Evolutionary conservation across 2,888 invertebrate species (phyloP).

Genomic region (Pyrrhosoma nymphula): DNA sequence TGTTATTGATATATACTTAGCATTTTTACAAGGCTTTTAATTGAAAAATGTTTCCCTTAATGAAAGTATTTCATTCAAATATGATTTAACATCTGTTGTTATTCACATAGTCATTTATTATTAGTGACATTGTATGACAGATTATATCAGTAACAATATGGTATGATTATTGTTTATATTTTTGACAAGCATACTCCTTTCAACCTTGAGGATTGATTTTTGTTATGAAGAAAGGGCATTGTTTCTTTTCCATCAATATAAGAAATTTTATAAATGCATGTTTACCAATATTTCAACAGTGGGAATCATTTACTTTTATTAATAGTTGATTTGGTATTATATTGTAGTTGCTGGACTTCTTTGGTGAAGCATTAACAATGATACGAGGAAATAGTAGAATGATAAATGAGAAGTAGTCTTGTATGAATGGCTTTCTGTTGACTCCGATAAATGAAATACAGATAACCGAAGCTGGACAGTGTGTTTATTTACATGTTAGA

Average conservation of each 20-base stretch:
- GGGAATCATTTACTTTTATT: constrained; percentile 36
- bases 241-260: constrained; percentile 19
- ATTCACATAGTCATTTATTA: constrained; percentile 37
- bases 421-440: constrained; percentile 65
- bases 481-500: constrained; percentile 64
- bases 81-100: constrained; percentile 42
- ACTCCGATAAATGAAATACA: constrained; percentile 46
- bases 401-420: constrained; percentile 37
- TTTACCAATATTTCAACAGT: constrained; percentile 49
- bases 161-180: constrained; percentile 63
- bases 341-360: constrained; percentile 60
- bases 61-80: constrained; percentile 41
- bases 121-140: constrained; percentile 46
- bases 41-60: constrained; percentile 34
- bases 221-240: constrained; percentile 36
- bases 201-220: not conserved
- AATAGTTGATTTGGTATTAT: constrained; percentile 57
- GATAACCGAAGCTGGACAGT: constrained; percentile 51
- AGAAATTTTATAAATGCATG: constrained; percentile 52
- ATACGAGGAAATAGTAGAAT: constrained; percentile 16
- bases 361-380: constrained; percentile 39
- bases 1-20: constrained; percentile 63
- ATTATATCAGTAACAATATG: constrained; percentile 61
- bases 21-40: constrained; percentile 57
- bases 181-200: constrained; percentile 52